Evolutionary conservation across 1,140 invertebrate genomes (phyloP).

Genomic region (Ganaspis sp.): DNA sequence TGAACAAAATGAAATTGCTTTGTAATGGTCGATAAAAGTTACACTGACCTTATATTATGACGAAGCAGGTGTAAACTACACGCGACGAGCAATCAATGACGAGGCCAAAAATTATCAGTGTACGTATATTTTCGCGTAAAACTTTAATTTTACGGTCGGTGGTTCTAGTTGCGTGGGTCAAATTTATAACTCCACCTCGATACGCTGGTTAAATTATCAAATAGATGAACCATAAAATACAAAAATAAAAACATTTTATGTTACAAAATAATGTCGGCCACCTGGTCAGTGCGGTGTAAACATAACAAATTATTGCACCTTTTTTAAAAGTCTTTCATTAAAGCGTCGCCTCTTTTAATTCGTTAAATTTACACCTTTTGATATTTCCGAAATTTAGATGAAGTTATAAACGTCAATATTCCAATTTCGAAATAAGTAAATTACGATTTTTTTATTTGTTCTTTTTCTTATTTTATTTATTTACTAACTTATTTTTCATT

Average conservation of each 20-base stretch:
- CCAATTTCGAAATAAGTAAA: too few species aligned
- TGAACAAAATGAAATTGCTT: not conserved
- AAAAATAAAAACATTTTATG: not conserved
- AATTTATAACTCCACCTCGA: not conserved
- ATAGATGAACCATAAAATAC: constrained; percentile 51
- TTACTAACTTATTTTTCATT: too few species aligned
- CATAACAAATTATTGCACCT: not conserved
- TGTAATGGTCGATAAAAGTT: constrained; percentile 13
- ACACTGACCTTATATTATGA: constrained; percentile 6
- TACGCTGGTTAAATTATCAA: constrained; percentile 50
- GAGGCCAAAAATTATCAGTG: constrained; percentile 17
- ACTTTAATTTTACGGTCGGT: constrained; percentile 62
- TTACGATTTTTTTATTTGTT: too few species aligned
- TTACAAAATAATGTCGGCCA: not conserved
- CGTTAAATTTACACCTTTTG: too few species aligned
- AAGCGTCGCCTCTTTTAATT: too few species aligned
- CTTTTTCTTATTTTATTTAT: too few species aligned
- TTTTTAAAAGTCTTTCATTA: too few species aligned
- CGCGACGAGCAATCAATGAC: constrained; percentile 12
- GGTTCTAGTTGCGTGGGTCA: constrained; percentile 40
- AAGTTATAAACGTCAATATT: too few species aligned
- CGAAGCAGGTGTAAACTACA: constrained; percentile 8
- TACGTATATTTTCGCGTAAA: constrained; percentile 2
- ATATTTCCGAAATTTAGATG: too few species aligned
- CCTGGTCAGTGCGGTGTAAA: not conserved